A percentile compares a stretch with the other conserved stretches of the same genome.
phyloP scores from a whole-genome alignment of 2,113 vertebrate genomes.

The Brachionichthys hirsutus region DNA sequence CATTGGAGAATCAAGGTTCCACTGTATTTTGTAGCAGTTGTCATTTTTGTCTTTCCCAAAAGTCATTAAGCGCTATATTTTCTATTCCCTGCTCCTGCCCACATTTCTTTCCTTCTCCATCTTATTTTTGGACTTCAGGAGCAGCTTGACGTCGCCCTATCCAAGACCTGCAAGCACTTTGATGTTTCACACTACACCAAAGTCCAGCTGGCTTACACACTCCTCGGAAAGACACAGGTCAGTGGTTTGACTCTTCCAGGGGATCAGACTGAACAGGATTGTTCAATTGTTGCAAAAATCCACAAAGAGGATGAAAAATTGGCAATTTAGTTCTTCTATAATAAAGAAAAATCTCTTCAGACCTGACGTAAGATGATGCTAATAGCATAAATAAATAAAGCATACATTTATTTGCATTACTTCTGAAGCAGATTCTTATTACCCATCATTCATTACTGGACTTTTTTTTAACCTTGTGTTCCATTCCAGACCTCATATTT shows the following conservation, averaged over 20 bases:
- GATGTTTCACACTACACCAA: conserved; percentile 95
- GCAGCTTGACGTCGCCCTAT: conserved; percentile 94
- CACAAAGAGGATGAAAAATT: too few species aligned
- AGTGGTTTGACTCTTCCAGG: conserved; percentile 33
- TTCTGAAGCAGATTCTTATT: background rate
- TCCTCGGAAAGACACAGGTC: conserved; percentile 98
- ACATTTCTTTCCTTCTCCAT: conserved; percentile 4
- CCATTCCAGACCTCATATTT: background rate
- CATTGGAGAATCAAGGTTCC: too few species aligned
- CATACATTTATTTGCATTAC: too few species aligned
- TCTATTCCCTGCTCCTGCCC: too few species aligned
- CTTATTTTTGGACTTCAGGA: conserved; percentile 79
- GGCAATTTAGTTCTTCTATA: too few species aligned
- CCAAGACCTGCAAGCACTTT: conserved; percentile 99
- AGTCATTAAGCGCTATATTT: too few species aligned
- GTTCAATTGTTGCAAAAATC: background rate
- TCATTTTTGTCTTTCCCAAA: too few species aligned
- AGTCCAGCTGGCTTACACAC: conserved; percentile 93
- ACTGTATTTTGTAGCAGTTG: too few species aligned
- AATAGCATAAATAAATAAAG: too few species aligned
- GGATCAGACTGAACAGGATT: background rate
- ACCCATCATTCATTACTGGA: background rate
- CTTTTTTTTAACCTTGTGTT: background rate
- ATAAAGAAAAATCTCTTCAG: too few species aligned
- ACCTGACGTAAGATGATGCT: too few species aligned